A percentile compares a stretch with the other conserved stretches of the same genome.
These are phyloP conservation scores for Tanaodytes sp. DNA, from an alignment of 2,888 invertebrate species.

Conservation along the genomic window DNA sequence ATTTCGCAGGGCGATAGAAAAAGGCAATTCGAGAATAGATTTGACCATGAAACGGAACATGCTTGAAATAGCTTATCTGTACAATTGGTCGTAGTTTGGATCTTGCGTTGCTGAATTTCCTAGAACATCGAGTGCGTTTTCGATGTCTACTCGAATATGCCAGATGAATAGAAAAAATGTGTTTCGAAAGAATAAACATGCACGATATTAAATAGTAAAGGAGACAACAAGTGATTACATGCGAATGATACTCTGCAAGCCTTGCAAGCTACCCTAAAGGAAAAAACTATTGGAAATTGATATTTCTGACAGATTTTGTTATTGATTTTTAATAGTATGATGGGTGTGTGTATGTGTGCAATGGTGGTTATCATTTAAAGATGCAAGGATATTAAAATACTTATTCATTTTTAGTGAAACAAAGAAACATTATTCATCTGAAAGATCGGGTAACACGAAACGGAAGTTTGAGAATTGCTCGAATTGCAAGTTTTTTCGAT, in stretches of 20 bases:
- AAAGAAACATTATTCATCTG: no score
- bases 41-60: constrained; percentile 3
- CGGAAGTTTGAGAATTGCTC: no score
- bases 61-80: no score
- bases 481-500: no score
- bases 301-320: constrained; percentile 31
- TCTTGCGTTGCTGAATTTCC: no score
- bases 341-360: constrained; percentile 27
- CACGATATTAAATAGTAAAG: background rate
- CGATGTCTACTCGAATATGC: no score
- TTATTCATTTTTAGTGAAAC: no score
- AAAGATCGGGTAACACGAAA: no score
- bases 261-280: constrained; percentile 46
- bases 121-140: no score
- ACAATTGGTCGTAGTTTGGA: no score
- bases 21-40: constrained; percentile 8
- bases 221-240: constrained; percentile 30
- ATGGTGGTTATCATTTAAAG: constrained; percentile 21
- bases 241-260: constrained; percentile 52
- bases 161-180: no score
- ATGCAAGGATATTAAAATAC: constrained; percentile 29
- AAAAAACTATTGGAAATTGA: constrained; percentile 41
- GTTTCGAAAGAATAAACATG: no score
- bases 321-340: constrained; percentile 39
- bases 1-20: constrained; percentile 1